Evolutionary conservation across 2,888 invertebrate genomes (phyloP), one percentile per base, ranked within the genome.

Genomic region (Drosophila anomalata): DNA sequence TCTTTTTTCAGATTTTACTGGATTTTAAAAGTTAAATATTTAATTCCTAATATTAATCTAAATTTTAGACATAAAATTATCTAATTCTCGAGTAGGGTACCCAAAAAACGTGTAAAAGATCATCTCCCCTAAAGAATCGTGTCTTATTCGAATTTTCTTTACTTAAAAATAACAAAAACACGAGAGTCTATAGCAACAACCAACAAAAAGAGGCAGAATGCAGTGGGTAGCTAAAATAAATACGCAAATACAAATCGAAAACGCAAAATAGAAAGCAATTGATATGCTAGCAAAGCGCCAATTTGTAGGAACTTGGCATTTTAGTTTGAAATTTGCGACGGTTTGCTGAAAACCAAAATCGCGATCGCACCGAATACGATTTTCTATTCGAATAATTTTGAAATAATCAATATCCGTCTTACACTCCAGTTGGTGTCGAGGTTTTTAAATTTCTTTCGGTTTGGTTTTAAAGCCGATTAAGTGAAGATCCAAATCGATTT

Each of bases 241-340:
- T 76, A 78, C 77, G 76, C 59, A 77, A 80, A 79, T 63, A 60
- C 72, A 84, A 62, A 87, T 82, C 81, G 87, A 87, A 82, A 84
- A 78, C 75, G 69, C 79, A 83, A 87, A 87, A 81, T 79, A 83
- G 87, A 83, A 78, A 87, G 69, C 81, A 87, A 87, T 81, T 83
- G 82, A 83, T 83, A 83, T 74, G 70, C 58, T 59, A 68, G 78
- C 81, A 65, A 53, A 67, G 72, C 84, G 79, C 76, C 60, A 81
- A 81, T 76, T 69, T 73, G 52, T 52, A 65, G 68, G 51, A 58
- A 71, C 69, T 87, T 87, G 82, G 82, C 82, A 83, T 81, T 83
- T 83, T 67, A 83, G 82, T 83, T 87, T 72, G 46, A 81, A 62
- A 72, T 66, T 65, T 79, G 79, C 87, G 77, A 74, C 82, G 87